Conservation (phyloP, 2,888 invertebrate species). For the Sarcophaga variegata region DNA sequence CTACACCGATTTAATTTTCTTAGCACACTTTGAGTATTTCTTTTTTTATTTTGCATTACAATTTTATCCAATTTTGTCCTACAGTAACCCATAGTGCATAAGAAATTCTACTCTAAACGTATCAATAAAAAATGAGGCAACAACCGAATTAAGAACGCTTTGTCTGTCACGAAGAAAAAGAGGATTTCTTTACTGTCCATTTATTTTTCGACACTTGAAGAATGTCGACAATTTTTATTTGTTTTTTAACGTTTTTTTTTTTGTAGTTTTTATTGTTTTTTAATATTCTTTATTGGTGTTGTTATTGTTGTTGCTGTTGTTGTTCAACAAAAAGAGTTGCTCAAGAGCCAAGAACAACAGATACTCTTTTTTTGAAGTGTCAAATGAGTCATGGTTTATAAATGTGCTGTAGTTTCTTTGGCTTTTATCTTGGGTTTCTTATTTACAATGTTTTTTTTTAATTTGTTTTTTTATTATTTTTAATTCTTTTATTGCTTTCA, state of each 20-base stretch:
- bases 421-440: neutral
- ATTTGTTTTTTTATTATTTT: neutral
- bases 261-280: neutral
- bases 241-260: neutral
- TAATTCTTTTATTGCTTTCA: neutral
- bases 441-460: neutral
- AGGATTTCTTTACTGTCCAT: conserved; percentile 14
- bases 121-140: conserved; percentile 17
- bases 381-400: neutral
- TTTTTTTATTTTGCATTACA: neutral
- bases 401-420: neutral
- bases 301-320: conserved; percentile 1
- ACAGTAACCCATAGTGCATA: conserved; percentile 39
- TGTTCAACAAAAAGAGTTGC: neutral
- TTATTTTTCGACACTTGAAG: neutral
- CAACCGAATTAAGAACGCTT: conserved; percentile 39
- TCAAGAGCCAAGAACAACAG: neutral
- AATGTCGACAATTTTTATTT: conserved; percentile 3
- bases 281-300: conserved; percentile 12
- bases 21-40: too few relatives aligned
- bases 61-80: neutral
- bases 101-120: neutral
- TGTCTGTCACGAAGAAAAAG: neutral
- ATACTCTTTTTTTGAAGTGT: neutral
- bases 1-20: too few relatives aligned